phyloP scores from a whole-genome alignment of 2,888 invertebrate species.

The Parnassius smintheus region DNA sequence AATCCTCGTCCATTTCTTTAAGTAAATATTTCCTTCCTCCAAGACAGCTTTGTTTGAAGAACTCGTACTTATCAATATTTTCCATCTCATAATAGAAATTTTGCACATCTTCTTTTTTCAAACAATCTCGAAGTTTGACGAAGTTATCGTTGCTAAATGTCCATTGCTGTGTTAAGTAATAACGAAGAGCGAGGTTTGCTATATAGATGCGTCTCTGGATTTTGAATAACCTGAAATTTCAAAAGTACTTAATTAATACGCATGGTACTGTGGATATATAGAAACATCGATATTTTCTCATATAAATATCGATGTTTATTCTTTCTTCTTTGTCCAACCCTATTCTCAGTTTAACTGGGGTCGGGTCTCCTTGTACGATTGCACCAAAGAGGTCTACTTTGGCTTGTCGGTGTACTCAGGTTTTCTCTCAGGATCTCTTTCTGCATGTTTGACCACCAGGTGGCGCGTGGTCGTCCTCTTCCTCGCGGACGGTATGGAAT shows the following conservation, averaged over 20 bases:
- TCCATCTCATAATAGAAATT: constrained; percentile 83
- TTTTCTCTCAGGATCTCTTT: too few relatives aligned
- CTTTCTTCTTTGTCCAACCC: too few relatives aligned
- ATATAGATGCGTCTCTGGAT: constrained; percentile 90
- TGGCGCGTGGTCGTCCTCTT: too few relatives aligned
- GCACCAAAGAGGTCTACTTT: too few relatives aligned
- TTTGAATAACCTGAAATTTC: constrained; percentile 85
- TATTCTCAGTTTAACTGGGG: too few relatives aligned
- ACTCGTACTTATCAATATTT: constrained; percentile 73
- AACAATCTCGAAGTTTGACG: constrained; percentile 66
- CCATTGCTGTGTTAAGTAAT: constrained; percentile 91
- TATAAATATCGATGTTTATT: too few relatives aligned
- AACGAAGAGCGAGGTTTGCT: constrained; percentile 86
- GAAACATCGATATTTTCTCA: too few relatives aligned
- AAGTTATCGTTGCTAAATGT: constrained; percentile 85
- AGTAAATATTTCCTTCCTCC: constrained; percentile 85
- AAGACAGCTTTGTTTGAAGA: constrained; percentile 75
- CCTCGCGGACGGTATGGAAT: too few relatives aligned
- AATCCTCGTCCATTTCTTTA: constrained; percentile 82
- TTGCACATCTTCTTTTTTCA: constrained; percentile 73
- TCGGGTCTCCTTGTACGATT: too few relatives aligned
- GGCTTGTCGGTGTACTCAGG: too few relatives aligned
- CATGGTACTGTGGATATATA: too few relatives aligned
- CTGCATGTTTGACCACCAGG: too few relatives aligned
- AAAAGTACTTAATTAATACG: not conserved